phyloP scores from a whole-genome alignment of 2,888 invertebrate genomes.

The Tenthredo scrophulariae region DNA sequence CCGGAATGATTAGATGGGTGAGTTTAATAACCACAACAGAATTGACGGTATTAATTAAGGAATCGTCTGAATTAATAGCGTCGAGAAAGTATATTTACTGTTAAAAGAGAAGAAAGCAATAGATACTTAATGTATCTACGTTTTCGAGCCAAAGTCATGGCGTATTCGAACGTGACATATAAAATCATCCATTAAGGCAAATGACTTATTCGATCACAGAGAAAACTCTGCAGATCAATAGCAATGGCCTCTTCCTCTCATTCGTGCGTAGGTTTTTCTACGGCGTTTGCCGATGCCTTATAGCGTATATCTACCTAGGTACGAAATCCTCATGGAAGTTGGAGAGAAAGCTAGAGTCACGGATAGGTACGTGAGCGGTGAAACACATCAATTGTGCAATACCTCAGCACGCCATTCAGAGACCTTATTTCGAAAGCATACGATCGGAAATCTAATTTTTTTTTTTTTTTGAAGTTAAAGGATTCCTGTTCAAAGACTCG shows the following conservation, averaged over 20 bases:
- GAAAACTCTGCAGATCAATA: background rate
- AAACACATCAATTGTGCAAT: conserved; percentile 48
- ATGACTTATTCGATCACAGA: background rate
- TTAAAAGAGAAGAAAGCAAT: background rate
- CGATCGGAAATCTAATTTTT: background rate
- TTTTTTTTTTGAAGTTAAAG: background rate
- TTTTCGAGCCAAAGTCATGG: background rate
- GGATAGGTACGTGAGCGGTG: conserved; percentile 46
- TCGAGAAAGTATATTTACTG: conserved; percentile 12
- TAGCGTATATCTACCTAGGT: background rate
- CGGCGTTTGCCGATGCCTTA: background rate
- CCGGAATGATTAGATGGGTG: background rate
- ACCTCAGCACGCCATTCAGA: conserved; percentile 11
- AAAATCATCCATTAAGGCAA: background rate
- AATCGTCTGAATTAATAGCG: conserved; percentile 3
- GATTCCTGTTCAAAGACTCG: background rate
- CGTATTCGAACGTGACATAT: background rate
- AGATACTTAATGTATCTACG: background rate
- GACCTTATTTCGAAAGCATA: conserved; percentile 14
- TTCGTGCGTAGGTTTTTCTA: conserved; percentile 15
- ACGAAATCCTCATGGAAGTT: conserved; percentile 39
- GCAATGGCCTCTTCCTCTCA: background rate
- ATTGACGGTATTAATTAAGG: background rate
- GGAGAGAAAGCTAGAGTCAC: conserved; percentile 38
- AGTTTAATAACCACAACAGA: background rate